Evolutionary conservation across 2,888 invertebrate species (phyloP), one percentile per base, ranked within the genome.

Genomic region (Aquatica leii): DNA sequence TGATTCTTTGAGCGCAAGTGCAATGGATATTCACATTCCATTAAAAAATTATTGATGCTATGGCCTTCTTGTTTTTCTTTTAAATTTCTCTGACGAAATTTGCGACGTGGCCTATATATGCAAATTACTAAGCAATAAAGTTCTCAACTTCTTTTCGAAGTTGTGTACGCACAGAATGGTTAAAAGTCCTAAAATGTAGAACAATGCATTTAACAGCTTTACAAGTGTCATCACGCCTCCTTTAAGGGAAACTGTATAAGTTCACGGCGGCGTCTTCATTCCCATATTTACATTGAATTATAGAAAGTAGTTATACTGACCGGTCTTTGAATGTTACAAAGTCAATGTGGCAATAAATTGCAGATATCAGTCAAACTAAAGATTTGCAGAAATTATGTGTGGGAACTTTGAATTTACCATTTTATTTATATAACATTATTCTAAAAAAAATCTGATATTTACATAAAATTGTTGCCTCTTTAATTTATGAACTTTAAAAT

Each of bases 21-120:
- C 69, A 69, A 63, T 68, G 68, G 69, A 69, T 67, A 68, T 68
- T 68, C 69, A 65, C 69, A 69, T 69, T 69, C 69, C 69, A 59
- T 63, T 62, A 55, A 55, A 52, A 54, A 59, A 64, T 61, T 55
- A 55, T 59, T 51, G 51, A 40, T 50, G 40, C 24, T 50, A 20
- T 50, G 20, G 24, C 21, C 21, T 14, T 20, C 24, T 48, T 37
- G 20, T 48, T n/a, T n/a, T 43, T 43, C 49, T 56, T 56, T 56
- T 20, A 3, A 31, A 50, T 18, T 46, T 46, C 24, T 24, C 6
- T 6, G 6, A 2, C 46, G 6, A 46, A 59, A 52, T 60, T 56
- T 51, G 51, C 46, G 24, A 51, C 59, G 20, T 59, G 64, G 48
- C 56, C 60, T 41, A 60, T 40, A 60, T 64, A 59, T 37, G 21